Evolutionary conservation across 1,140 invertebrate species (phyloP).

Genomic region (Steinernema khuongi): DNA sequence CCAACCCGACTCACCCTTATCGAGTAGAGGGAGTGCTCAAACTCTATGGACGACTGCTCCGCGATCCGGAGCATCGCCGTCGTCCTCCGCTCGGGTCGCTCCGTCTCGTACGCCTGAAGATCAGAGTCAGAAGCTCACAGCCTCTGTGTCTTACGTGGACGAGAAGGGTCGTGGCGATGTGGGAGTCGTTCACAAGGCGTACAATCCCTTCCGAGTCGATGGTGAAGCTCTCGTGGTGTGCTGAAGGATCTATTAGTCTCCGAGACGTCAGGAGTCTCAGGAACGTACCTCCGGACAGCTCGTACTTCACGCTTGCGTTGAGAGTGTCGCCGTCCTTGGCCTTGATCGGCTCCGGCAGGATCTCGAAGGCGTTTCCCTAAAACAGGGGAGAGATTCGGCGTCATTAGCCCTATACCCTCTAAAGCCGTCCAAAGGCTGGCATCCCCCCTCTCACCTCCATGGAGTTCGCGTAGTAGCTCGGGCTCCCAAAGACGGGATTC

Average conservation of each 20-base stretch:
- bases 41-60: constrained; percentile 4
- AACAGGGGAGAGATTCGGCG: too few relatives aligned
- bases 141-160: background rate
- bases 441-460: constrained; percentile 22
- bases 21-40: constrained; percentile 5
- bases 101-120: constrained; percentile 26
- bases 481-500: constrained; percentile 41
- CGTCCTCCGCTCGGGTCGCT: constrained; percentile 25
- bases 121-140: constrained; percentile 12
- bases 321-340: constrained; percentile 45
- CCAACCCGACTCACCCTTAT: background rate
- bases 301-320: constrained; percentile 42
- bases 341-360: constrained; percentile 37
- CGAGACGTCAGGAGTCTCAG: background rate
- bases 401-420: background rate
- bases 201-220: constrained; percentile 16
- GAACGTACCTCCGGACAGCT: constrained; percentile 39
- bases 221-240: constrained; percentile 23
- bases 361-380: constrained; percentile 36
- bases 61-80: constrained; percentile 24
- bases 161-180: constrained; percentile 18
- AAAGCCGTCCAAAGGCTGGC: background rate
- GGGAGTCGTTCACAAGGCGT: background rate
- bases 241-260: constrained; percentile 5
- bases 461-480: constrained; percentile 32